A percentile compares a stretch with the other conserved stretches of the same genome.
Conservation (phyloP, 2,113 vertebrate genomes). For the Gallinago media region DNA sequence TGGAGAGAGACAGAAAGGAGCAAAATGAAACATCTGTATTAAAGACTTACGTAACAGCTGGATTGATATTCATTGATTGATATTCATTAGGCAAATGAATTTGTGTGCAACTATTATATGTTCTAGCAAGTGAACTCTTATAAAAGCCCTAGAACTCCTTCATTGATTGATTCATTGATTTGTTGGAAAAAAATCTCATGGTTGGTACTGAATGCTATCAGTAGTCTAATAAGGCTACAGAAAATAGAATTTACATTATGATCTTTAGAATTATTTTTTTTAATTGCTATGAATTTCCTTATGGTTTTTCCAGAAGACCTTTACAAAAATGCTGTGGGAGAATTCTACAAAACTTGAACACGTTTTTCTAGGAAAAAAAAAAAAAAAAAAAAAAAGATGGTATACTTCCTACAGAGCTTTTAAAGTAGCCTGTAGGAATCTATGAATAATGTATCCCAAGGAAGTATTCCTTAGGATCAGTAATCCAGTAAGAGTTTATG, state of each 20-base stretch:
- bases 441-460: not conserved
- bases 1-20: slow-evolving; percentile 20
- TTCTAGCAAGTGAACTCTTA: slow-evolving; percentile 9
- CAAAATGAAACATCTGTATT: not conserved
- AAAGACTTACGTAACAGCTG: not conserved
- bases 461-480: not conserved
- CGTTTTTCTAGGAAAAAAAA: not conserved
- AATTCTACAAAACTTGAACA: not conserved
- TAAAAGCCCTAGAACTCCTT: not conserved
- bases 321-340: not conserved
- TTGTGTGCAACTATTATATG: not conserved
- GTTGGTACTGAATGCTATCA: not conserved
- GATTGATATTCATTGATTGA: slow-evolving; percentile 14
- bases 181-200: not conserved
- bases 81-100: slow-evolving; percentile 13
- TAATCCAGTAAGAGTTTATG: not conserved
- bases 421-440: not conserved
- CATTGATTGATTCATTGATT: not conserved
- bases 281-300: not conserved
- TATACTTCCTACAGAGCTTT: not conserved
- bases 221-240: not conserved
- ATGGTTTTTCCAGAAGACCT: not conserved
- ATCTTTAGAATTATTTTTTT: not conserved
- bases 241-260: not conserved
- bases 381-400: not conserved